Evolutionary conservation across 2,113 vertebrate species (phyloP).

Genomic region (Sus scrofa): T2T-Sscrofa CM000830.6:14560001-14560500

Average conservation of each 20-base stretch:
- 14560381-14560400: neutral
- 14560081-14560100: neutral
- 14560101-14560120: neutral
- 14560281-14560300: slow-evolving; percentile 10
- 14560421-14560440: neutral
- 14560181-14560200: slow-evolving; percentile 43
- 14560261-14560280: slow-evolving; percentile 1
- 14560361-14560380: neutral
- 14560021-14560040: slow-evolving; percentile 58
- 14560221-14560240: neutral
- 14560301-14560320: neutral
- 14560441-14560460: neutral
- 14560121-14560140: slow-evolving; percentile 60
- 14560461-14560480: slow-evolving; percentile 33
- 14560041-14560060: slow-evolving; percentile 48
- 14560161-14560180: neutral
- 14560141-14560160: neutral
- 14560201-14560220: neutral
- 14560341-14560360: neutral
- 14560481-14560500: neutral
- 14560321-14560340: slow-evolving; percentile 43
- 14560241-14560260: slow-evolving; percentile 36
- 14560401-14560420: neutral
- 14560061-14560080: slow-evolving; percentile 70
- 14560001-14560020: slow-evolving; percentile 56